Evolutionary conservation across 2,797 vertebrate species (phyloP).

Genomic region (Octomys mimax): DNA sequence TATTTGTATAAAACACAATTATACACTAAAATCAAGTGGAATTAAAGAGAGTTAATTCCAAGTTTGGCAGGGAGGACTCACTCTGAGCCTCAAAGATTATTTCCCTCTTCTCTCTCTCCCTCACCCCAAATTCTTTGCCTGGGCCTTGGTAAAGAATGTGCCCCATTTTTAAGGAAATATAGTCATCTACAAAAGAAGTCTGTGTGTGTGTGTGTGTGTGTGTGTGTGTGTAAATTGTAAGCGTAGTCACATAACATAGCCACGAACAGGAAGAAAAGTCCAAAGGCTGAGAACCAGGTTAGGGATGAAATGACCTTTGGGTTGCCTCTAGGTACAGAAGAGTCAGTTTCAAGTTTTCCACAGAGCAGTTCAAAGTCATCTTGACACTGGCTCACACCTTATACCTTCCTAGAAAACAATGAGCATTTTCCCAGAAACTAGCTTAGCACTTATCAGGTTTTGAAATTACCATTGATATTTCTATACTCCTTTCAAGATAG

Average conservation of each 20-base stretch:
- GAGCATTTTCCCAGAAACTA: constrained; percentile 27
- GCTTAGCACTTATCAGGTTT: constrained; percentile 40
- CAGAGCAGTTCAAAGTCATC: constrained; percentile 23
- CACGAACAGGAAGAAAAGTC: constrained; percentile 2
- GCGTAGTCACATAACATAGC: neutral
- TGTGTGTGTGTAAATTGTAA: neutral
- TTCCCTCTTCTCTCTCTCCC: neutral
- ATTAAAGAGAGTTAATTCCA: neutral
- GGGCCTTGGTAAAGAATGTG: constrained; percentile 21
- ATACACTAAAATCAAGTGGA: neutral
- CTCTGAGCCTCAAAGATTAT: neutral
- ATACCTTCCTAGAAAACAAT: constrained; percentile 33
- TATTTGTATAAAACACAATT: constrained; percentile 59
- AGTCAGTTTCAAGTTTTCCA: constrained; percentile 29
- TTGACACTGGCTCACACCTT: neutral
- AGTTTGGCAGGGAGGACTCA: constrained; percentile 25
- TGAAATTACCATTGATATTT: constrained; percentile 25
- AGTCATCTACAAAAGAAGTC: neutral
- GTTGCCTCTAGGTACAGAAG: neutral
- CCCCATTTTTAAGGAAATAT: constrained; percentile 20
- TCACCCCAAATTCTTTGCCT: neutral
- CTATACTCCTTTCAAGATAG: constrained; percentile 50
- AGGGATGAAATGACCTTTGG: neutral
- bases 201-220: neutral
- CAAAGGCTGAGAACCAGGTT: constrained; percentile 9